These are phyloP conservation scores for Chamaea fasciata DNA, from an alignment of 2,113 vertebrate genomes.

Conservation along the genomic window DNA sequence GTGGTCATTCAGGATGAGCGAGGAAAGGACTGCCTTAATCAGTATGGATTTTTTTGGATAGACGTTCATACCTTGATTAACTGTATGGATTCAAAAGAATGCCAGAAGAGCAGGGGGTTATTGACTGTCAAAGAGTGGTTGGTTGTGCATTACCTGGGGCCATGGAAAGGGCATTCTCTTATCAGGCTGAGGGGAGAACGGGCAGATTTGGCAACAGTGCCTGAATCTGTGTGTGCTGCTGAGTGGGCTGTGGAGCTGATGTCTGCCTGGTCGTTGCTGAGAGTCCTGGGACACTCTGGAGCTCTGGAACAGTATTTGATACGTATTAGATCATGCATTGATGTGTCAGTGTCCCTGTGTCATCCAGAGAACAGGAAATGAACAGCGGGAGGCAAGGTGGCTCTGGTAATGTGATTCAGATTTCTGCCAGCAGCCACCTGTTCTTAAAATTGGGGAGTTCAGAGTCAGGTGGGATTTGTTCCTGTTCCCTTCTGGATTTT, in stretches of 20 bases:
- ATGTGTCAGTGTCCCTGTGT: neutral
- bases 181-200: neutral
- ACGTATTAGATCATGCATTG: neutral
- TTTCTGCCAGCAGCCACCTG: neutral
- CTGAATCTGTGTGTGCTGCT: neutral
- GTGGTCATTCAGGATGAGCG: neutral
- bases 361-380: neutral
- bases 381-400: neutral
- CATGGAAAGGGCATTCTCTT: neutral
- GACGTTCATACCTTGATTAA: slow-evolving; percentile 48
- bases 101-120: neutral
- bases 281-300: neutral
- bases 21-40: slow-evolving; percentile 10
- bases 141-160: neutral
- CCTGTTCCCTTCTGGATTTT: neutral
- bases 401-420: neutral
- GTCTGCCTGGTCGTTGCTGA: neutral
- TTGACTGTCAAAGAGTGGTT: neutral
- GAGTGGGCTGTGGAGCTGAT: neutral
- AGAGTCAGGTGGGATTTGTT: neutral
- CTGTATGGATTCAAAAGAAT: slow-evolving; percentile 41
- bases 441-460: neutral
- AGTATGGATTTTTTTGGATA: slow-evolving; percentile 48
- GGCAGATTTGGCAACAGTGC: neutral
- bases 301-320: neutral